Evolutionary conservation across 2,113 vertebrate species (phyloP).

Genomic region (Rhinolophus sinicus): DNA sequence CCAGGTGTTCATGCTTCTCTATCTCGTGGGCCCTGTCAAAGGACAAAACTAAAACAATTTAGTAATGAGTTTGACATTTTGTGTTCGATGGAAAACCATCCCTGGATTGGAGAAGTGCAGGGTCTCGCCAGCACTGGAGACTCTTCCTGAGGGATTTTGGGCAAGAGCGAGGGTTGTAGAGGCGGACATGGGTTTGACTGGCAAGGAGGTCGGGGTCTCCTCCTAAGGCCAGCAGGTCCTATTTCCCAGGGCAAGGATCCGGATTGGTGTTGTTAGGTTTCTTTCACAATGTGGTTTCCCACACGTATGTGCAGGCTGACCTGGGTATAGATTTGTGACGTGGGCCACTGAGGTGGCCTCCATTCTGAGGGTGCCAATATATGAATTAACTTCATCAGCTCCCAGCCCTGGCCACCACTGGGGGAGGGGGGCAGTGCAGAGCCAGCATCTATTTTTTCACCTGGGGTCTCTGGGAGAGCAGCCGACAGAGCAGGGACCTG

Average conservation of each 20-base stretch:
- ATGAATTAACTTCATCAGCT: neutral
- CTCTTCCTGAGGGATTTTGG: neutral
- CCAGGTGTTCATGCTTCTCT: neutral
- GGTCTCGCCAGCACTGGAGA: neutral
- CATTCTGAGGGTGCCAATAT: neutral
- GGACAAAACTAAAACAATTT: neutral
- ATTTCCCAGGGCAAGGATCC: neutral
- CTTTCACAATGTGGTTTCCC: neutral
- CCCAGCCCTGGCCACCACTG: neutral
- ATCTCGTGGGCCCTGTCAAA: neutral
- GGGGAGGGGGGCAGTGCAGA: neutral
- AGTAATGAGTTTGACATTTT: neutral
- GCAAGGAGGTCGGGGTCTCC: neutral
- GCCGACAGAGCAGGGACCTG: fast-evolving
- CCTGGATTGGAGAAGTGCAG: neutral
- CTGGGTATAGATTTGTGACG: neutral
- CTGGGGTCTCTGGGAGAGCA: neutral
- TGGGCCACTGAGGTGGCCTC: neutral
- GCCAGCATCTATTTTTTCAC: neutral
- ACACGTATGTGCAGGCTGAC: neutral
- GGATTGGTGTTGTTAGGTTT: neutral
- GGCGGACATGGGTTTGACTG: neutral
- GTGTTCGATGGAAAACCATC: neutral
- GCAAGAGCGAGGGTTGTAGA: neutral
- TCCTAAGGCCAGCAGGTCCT: neutral